A percentile compares a stretch with the other conserved stretches of the same genome.
Evolutionary conservation across 1,140 invertebrate species (phyloP).

Genomic region (Sipha flava): DNA sequence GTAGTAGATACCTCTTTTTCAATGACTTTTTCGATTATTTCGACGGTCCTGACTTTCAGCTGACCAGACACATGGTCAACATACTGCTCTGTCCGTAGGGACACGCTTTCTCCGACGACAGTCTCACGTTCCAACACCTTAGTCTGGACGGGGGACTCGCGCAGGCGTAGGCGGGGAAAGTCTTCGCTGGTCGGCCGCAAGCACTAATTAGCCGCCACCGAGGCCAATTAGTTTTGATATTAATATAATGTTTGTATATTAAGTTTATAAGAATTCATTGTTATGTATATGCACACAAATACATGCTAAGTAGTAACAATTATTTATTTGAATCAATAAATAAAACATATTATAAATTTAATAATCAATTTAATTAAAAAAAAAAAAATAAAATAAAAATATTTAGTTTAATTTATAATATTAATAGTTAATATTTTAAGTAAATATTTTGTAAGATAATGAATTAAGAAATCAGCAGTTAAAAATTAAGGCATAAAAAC

Average conservation of each 20-base stretch:
- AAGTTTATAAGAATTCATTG: neutral
- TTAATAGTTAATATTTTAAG: neutral
- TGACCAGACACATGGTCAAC: constrained; percentile 74
- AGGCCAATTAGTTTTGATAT: constrained; percentile 25
- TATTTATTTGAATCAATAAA: neutral
- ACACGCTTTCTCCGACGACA: constrained; percentile 78
- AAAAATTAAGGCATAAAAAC: neutral
- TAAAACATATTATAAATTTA: neutral
- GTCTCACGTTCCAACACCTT: constrained; percentile 78
- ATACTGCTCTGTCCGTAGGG: constrained; percentile 76
- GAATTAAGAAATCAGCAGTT: neutral
- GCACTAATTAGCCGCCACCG: constrained; percentile 31
- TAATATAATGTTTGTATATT: neutral
- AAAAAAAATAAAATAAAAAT: neutral
- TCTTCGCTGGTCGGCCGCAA: constrained; percentile 54
- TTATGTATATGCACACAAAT: neutral
- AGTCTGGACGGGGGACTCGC: constrained; percentile 67
- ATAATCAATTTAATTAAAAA: neutral
- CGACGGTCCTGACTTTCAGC: constrained; percentile 74
- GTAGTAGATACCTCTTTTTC: constrained; percentile 70
- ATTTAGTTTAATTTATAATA: too few species aligned
- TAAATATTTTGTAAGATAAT: neutral
- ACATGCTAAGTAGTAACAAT: neutral
- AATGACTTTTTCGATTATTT: constrained; percentile 89
- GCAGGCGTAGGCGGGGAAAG: constrained; percentile 74